phyloP scores from a whole-genome alignment of 1,140 invertebrate species.

The Papilio polytes region DNA sequence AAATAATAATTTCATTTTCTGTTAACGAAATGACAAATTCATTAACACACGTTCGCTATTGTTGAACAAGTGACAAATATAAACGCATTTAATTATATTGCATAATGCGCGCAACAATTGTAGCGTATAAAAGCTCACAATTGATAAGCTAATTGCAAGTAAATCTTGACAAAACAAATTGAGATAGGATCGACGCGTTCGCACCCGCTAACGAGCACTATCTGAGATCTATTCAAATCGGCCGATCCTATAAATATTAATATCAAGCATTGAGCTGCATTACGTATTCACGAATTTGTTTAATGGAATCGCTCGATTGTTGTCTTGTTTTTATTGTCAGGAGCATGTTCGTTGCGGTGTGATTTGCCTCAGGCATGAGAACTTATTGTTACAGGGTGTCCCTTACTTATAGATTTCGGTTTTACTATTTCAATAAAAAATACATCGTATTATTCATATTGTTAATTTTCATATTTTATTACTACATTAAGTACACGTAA shows the following conservation, averaged over 20 bases:
- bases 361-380: conserved; percentile 69
- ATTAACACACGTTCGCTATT: neutral
- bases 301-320: conserved; percentile 76
- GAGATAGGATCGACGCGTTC: conserved; percentile 65
- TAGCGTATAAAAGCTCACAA: conserved; percentile 48
- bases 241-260: conserved; percentile 77
- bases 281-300: conserved; percentile 80
- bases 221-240: conserved; percentile 79
- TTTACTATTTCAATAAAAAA: neutral
- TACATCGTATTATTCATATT: neutral
- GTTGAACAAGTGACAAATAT: conserved; percentile 19
- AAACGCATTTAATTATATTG: neutral
- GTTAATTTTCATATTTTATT: neutral
- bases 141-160: conserved; percentile 74
- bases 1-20: neutral
- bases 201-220: conserved; percentile 74
- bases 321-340: conserved; percentile 75
- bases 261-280: conserved; percentile 72
- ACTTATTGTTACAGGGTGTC: conserved; percentile 66
- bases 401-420: conserved; percentile 5
- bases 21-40: neutral
- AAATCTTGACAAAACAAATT: conserved; percentile 58
- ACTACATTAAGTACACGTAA: neutral
- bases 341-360: conserved; percentile 49
- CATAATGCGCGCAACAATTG: conserved; percentile 23